Evolutionary conservation across 1,140 invertebrate genomes (phyloP), one percentile per base, ranked within the genome.

Genomic region (Drosophila gunungcola): DNA sequence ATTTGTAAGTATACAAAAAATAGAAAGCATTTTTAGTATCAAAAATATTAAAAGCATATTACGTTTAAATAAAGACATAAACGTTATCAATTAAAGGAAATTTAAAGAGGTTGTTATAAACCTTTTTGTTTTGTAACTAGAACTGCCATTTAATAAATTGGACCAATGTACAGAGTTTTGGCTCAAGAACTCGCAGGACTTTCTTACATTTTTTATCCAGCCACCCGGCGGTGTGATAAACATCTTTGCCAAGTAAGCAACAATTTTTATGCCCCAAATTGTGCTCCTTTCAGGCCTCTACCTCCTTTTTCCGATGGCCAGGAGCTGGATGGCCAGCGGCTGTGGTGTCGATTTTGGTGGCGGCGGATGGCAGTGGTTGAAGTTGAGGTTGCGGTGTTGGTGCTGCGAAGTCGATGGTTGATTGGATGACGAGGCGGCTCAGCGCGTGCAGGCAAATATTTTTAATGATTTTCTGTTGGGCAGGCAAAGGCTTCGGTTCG

Each of bases 221-320:
- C 67, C 72, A 82, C 78, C 75, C 65, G 76, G 62, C 80, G 56
- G 65, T 78, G 67, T 82, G 90, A 91, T 91, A 91, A 90, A 78
- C 82, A 91, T 91, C 90, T 91, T 81, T 91, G 90, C 90, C 72
- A 90, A 84, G 82, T 91, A 90, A 89, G 90, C 90, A 91, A 91
- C 90, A 91, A 89, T 91, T 91, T 91, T 86, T 83, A 89, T 88
- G 83, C 79, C 83, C 74, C 55, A 91, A 91, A 91, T 91, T 91
- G 79, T 76, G 81, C 70, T 91, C 62, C 67, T 82, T 77, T 68
- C 54, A 13, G 64, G 45, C 42, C 43, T 45, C 49, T 64, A 34
- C 55, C 41, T 21, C 41, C 36, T 52, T 49, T 4, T n/a, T 29
- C 3, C 54, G 60, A 25, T 42, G 53, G 46, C 52, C 69, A 61